phyloP scores from a whole-genome alignment of 2,113 vertebrate genomes.

The Aptenodytes forsteri region DNA sequence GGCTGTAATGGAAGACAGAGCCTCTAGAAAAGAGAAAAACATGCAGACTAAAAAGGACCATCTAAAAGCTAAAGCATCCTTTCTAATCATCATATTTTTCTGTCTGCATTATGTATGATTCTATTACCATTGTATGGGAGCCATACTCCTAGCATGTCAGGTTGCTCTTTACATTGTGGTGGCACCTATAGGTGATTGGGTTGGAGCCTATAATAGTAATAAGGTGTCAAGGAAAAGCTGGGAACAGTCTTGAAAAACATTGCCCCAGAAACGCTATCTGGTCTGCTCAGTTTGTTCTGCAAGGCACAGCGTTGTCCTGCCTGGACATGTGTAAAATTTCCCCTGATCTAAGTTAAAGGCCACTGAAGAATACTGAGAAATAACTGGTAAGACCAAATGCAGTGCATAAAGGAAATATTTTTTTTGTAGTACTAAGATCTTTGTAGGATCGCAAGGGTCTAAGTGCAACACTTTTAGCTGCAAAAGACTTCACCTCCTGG shows the following conservation, averaged over 20 bases:
- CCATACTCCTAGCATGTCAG: not conserved
- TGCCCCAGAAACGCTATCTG: not conserved
- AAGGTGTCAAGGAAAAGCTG: not conserved
- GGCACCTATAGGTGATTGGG: not conserved
- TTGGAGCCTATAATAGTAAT: not conserved
- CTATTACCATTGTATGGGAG: not conserved
- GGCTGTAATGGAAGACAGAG: not conserved
- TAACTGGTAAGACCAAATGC: not conserved
- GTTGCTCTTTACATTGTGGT: not conserved
- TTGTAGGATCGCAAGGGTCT: not conserved
- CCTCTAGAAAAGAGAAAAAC: not conserved
- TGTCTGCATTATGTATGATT: not conserved
- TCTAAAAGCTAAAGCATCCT: not conserved
- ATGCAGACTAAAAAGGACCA: not conserved
- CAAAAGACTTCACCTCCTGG: not conserved
- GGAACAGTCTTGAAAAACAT: not conserved
- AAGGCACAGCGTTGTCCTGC: not conserved
- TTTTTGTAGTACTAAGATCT: not conserved
- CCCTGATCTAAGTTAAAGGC: not conserved
- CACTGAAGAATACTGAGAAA: not conserved
- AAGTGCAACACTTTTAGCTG: not conserved
- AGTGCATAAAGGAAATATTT: not conserved
- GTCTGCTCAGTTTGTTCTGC: not conserved
- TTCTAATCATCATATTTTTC: not conserved
- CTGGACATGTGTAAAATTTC: fast-evolving